Evolutionary conservation across 2,113 vertebrate genomes (phyloP).

Genomic region (Micronycteris hirsuta): DNA sequence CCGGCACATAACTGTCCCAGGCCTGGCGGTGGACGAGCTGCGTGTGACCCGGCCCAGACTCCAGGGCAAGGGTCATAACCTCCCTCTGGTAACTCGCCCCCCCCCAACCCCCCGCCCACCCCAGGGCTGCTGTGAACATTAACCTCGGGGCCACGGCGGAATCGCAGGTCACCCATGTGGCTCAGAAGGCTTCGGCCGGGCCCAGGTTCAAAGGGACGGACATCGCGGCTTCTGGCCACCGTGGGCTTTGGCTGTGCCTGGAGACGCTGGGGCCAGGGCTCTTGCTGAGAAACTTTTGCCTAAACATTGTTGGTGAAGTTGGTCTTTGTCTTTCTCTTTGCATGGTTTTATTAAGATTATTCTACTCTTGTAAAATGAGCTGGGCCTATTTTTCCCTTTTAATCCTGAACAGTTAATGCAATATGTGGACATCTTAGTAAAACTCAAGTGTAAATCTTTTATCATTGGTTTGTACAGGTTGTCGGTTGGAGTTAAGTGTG

Average conservation of each 20-base stretch:
- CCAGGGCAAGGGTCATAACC: fast-evolving
- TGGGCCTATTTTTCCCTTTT: neutral
- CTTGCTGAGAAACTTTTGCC: neutral
- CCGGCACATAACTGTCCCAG: fast-evolving
- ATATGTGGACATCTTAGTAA: neutral
- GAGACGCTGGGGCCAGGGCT: neutral
- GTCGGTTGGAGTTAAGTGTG: neutral
- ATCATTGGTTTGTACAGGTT: neutral
- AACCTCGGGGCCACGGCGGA: fast-evolving
- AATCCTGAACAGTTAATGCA: neutral
- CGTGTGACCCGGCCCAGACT: neutral
- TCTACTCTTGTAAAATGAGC: no score
- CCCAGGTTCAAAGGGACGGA: no score
- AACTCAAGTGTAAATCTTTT: neutral
- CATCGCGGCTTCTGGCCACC: neutral
- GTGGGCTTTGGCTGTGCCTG: no score
- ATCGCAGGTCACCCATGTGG: neutral
- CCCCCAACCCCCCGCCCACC: neutral
- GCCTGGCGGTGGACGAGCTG: neutral
- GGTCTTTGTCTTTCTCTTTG: neutral
- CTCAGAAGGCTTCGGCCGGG: neutral
- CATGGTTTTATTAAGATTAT: neutral
- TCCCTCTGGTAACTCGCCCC: neutral
- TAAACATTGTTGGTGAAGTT: no score
- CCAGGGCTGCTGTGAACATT: fast-evolving